Evolutionary conservation across 2,113 vertebrate genomes (phyloP).

Genomic region (Porphyrio hochstetteri): DNA sequence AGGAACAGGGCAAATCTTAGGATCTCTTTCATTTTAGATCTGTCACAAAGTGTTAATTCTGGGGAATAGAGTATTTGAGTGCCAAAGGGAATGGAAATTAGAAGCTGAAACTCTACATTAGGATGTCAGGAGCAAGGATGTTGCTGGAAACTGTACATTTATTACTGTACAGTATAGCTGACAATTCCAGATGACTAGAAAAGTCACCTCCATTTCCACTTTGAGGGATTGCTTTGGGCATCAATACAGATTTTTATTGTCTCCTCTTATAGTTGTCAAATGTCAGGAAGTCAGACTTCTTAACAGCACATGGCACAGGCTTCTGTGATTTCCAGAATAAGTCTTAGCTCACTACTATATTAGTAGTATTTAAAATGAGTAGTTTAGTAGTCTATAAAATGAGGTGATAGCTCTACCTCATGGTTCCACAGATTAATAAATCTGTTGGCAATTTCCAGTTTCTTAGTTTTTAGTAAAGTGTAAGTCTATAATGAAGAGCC

Average conservation of each 20-base stretch:
- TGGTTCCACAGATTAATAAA: neutral
- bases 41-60: neutral
- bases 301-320: neutral
- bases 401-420: neutral
- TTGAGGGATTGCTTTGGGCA: conserved; percentile 20
- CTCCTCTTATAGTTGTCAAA: conserved; percentile 11
- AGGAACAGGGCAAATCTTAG: neutral
- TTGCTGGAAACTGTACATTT: conserved; percentile 7
- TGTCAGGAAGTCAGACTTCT: neutral
- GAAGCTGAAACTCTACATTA: neutral
- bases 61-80: neutral
- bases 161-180: conserved; percentile 21
- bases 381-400: neutral
- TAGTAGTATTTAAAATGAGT: neutral
- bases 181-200: conserved; percentile 68
- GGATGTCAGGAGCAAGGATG: neutral
- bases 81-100: conserved; percentile 4
- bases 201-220: conserved; percentile 29
- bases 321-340: neutral
- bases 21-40: neutral
- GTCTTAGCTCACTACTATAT: neutral
- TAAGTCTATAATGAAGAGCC: neutral
- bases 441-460: neutral
- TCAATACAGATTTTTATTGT: conserved; percentile 56
- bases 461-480: neutral